Conservation (phyloP, 2,888 invertebrate genomes). For the Lamellibrachia satsuma region DNA sequence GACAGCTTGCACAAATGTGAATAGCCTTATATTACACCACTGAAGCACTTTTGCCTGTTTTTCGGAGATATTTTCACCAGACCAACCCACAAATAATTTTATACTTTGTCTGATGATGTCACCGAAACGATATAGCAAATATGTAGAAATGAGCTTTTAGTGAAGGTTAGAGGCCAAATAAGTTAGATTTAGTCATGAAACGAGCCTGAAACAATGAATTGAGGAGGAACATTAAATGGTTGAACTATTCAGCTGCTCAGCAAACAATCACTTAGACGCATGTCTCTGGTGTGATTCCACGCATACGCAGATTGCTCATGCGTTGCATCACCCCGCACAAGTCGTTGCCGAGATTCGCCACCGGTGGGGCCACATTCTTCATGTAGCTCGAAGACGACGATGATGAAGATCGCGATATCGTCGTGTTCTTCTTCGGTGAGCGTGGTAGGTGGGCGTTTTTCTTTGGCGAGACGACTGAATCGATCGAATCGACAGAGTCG, state of each 20-base stretch:
- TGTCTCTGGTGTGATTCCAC: slow-evolving; percentile 1
- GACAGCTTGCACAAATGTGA: no score
- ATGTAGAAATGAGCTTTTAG: no score
- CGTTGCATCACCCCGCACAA: neutral
- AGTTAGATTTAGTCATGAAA: no score
- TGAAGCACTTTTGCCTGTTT: no score
- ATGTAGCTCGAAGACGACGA: neutral
- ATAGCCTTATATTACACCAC: no score
- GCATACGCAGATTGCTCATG: slow-evolving; percentile 5
- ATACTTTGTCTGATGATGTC: no score
- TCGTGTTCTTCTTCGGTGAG: neutral
- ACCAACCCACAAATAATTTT: no score
- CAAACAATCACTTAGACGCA: neutral
- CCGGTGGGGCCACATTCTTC: neutral
- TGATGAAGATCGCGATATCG: neutral
- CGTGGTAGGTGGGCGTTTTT: neutral
- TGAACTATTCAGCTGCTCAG: neutral
- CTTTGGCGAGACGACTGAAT: neutral
- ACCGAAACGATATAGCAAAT: no score
- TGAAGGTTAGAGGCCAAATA: no score
- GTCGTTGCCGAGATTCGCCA: neutral
- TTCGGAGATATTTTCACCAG: no score
- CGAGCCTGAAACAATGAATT: no score
- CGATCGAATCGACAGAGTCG: neutral
- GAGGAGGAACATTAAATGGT: no score